Conservation (phyloP, 2,888 invertebrate species). For the Cryptops parisi region DNA sequence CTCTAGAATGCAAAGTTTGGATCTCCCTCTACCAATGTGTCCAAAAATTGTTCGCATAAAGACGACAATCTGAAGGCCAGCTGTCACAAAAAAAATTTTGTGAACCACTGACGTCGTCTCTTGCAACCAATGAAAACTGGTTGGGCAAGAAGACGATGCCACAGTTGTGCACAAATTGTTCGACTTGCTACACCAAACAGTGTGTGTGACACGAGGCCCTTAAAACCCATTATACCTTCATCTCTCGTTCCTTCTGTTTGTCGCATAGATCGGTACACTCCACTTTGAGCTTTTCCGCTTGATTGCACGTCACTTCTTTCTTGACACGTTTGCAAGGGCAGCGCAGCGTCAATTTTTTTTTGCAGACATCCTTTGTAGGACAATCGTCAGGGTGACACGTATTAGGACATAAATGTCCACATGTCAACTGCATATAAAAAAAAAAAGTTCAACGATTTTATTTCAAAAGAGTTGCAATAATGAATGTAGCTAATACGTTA, state of each 20-base stretch:
- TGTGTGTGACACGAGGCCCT: too few species aligned
- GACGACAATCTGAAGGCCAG: too few species aligned
- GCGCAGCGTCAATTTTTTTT: conserved; percentile 59
- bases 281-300: conserved; percentile 3
- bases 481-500: too few species aligned
- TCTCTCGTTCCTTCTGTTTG: conserved; percentile 1
- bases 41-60: not conserved
- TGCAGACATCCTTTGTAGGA: conserved; percentile 49
- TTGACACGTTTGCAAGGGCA: conserved; percentile 66
- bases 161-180: too few species aligned
- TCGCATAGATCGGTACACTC: conserved; percentile 22
- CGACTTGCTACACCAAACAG: too few species aligned
- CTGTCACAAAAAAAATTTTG: too few species aligned
- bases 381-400: conserved; percentile 61
- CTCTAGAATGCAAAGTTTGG: conserved; percentile 41
- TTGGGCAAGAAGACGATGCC: too few species aligned
- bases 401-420: conserved; percentile 66
- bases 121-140: too few species aligned
- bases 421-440: conserved; percentile 45
- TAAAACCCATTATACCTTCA: conserved; percentile 23
- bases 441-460: conserved; percentile 6
- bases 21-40: conserved; percentile 27
- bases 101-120: too few species aligned
- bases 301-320: conserved; percentile 49
- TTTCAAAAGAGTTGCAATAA: not conserved